Percentiles rank a stretch among this genome's conserved stretches.
Evolutionary conservation across 2,113 vertebrate species (phyloP).

Genomic region (Etheostoma spectabile): DNA sequence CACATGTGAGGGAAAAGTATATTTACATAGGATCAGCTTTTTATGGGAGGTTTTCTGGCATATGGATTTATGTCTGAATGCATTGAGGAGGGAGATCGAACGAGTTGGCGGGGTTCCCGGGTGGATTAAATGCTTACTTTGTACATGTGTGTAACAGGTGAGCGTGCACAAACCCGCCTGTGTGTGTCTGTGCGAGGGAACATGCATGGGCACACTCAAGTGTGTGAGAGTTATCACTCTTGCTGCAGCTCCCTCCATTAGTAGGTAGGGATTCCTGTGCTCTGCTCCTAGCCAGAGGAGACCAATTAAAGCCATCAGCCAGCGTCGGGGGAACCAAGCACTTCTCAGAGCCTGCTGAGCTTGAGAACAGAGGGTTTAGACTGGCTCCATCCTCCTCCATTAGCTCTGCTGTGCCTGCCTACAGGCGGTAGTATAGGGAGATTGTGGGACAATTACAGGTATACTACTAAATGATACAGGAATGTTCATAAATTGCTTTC

Average conservation of each 20-base stretch:
- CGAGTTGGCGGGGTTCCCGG: neutral
- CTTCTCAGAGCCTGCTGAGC: slow-evolving; percentile 55
- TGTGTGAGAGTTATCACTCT: slow-evolving; percentile 20
- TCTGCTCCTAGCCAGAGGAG: slow-evolving; percentile 57
- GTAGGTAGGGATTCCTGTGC: slow-evolving; percentile 48
- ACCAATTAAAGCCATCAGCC: slow-evolving; percentile 74
- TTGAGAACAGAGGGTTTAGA: slow-evolving; percentile 51
- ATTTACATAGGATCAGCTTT: slow-evolving; percentile 27
- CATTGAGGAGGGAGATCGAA: slow-evolving; percentile 9
- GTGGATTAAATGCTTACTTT: slow-evolving; percentile 39
- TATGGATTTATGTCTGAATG: slow-evolving; percentile 44
- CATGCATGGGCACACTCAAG: neutral
- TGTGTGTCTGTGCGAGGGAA: neutral
- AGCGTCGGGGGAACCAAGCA: slow-evolving; percentile 43
- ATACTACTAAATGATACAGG: neutral
- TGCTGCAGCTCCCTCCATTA: slow-evolving; percentile 57
- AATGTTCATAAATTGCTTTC: neutral
- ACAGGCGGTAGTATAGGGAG: neutral
- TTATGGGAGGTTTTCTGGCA: slow-evolving; percentile 30
- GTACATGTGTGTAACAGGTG: slow-evolving; percentile 8
- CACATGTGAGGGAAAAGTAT: neutral
- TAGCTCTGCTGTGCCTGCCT: slow-evolving; percentile 41
- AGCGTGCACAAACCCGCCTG: neutral
- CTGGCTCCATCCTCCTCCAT: slow-evolving; percentile 46
- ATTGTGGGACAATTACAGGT: slow-evolving; percentile 23